phyloP scores from a whole-genome alignment of 2,888 invertebrate genomes.

The Acronicta psi region DNA sequence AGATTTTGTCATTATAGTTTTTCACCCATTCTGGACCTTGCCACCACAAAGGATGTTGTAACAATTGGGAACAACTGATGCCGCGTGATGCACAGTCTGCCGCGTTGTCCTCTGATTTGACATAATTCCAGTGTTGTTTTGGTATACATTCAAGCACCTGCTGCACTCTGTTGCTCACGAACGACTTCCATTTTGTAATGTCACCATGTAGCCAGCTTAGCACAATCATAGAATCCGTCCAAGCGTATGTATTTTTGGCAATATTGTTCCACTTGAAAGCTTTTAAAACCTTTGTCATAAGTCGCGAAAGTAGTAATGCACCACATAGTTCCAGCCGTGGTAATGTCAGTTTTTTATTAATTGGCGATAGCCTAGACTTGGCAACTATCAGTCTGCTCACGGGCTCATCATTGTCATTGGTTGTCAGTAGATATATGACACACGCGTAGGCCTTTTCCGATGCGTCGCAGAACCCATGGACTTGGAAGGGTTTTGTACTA shows the following conservation, averaged over 20 bases:
- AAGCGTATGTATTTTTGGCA: neutral
- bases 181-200: constrained; percentile 2
- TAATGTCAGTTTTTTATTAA: neutral
- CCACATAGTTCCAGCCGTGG: neutral
- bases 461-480: no score
- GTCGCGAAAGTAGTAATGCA: neutral
- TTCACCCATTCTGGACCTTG: constrained; percentile 7
- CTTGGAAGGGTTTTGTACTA: no score
- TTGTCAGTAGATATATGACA: no score
- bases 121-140: constrained; percentile 2
- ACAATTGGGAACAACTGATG: neutral
- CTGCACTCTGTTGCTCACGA: constrained; percentile 5
- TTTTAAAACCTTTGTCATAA: neutral
- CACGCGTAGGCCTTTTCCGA: no score
- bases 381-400: neutral
- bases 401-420: no score
- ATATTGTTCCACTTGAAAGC: constrained; percentile 1
- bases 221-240: constrained; percentile 1
- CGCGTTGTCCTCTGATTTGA: neutral
- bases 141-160: neutral
- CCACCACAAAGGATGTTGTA: constrained; percentile 2
- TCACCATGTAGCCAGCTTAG: neutral
- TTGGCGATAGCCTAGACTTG: constrained; percentile 1
- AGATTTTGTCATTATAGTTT: neutral
- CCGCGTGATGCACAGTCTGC: constrained; percentile 1